Evolutionary conservation across 2,113 vertebrate species (phyloP), one percentile per base, ranked within the genome.

Genomic region (Sardina pilchardus): DNA sequence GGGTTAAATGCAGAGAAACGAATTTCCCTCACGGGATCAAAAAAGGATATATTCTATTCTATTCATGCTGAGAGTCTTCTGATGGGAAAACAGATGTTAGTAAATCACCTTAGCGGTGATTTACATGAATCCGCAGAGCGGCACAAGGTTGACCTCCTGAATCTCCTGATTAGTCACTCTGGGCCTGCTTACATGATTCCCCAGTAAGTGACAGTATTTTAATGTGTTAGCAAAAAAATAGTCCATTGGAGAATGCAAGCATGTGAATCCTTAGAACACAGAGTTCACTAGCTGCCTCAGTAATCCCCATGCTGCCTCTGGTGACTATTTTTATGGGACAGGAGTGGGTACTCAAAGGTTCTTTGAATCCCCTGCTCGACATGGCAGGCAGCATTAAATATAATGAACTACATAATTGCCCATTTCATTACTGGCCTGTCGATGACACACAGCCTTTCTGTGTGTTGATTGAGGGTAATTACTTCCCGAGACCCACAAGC

Each of bases 371-470:
- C 48, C 84, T 78, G 81, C 90, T 87, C 59, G 83, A 88, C 87
- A 87, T 86, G 83, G 84, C 89, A 85, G 85, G 75, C 82, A 83
- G 86, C 84, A 83, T 89, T 88, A 88, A 89, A 91, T 90, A 88
- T 92, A 90, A 92, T 89, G 85, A 91, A 89, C 86, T 89, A 90
- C 89, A 88, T 90, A 90, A 92, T 90, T 91, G 85, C 78, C 89
- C 84, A 88, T 89, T 88, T 87, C 87, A 88, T 86, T 86, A 88
- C 81, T 84, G 85, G 85, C 78, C 85, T 53, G 86, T 81, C 59
- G 86, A 90, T 84, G 91, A 85, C 86, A 87, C 47, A 63, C 26
- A 34, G 59, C 83, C 56, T 84, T 87, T 88, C 87, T 82, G 24
- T 59, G 81, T 63, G 82, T 43, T 53, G 53, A 48, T 67, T 85